Evolutionary conservation across 2,113 vertebrate genomes (phyloP).

Genomic region (Casuarius casuarius): DNA sequence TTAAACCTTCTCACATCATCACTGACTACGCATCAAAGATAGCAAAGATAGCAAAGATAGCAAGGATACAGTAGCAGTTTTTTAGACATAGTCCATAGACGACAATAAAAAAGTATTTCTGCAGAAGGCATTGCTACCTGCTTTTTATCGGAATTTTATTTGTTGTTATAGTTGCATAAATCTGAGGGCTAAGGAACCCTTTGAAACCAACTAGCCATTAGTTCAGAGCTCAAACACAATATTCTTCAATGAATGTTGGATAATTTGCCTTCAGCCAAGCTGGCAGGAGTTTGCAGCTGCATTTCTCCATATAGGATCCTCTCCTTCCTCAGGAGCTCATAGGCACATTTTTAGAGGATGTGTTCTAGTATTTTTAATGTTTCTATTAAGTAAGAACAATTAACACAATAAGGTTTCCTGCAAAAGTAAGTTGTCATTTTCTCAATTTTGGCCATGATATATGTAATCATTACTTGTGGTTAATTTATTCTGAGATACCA

Average conservation of each 20-base stretch:
- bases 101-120: neutral
- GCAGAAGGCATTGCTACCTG: neutral
- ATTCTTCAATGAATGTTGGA: neutral
- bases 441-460: neutral
- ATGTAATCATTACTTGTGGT: neutral
- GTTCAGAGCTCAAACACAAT: neutral
- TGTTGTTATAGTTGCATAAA: neutral
- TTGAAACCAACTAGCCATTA: neutral
- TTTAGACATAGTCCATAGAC: neutral
- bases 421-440: neutral
- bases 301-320: neutral
- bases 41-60: neutral
- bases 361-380: neutral
- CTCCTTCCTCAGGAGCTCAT: neutral
- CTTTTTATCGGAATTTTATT: neutral
- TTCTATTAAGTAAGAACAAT: neutral
- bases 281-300: neutral
- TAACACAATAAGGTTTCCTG: neutral
- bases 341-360: neutral
- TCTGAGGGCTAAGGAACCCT: neutral
- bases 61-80: neutral
- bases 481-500: neutral
- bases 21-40: neutral
- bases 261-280: neutral
- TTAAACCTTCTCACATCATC: neutral